These are phyloP conservation scores for Halichoerus grypus DNA, from an alignment of 2,113 vertebrate genomes.

Conservation along the genomic window DNA sequence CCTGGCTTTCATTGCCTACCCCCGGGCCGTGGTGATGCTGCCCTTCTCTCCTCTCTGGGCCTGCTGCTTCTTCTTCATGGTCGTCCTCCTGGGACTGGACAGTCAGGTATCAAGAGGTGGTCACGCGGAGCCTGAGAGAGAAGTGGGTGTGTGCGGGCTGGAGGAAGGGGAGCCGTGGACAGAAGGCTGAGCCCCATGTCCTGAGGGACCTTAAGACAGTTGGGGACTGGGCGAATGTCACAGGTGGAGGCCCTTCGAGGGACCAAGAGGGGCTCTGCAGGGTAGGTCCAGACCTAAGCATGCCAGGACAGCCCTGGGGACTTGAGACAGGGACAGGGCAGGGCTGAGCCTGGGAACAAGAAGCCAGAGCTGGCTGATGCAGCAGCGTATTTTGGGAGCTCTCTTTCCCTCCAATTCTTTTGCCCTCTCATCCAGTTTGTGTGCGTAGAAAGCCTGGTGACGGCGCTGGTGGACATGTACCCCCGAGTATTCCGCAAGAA, in stretches of 20 bases:
- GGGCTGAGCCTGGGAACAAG: fast-evolving
- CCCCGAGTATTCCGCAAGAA: conserved; percentile 93
- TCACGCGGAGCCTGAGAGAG: not conserved
- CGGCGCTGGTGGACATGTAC: conserved; percentile 95
- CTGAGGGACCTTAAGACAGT: not conserved
- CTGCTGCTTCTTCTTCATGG: conserved; percentile 96
- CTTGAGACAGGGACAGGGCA: not conserved
- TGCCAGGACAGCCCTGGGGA: not conserved
- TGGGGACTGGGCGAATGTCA: not conserved
- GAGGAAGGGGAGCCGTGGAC: fast-evolving
- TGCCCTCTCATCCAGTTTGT: conserved; percentile 90
- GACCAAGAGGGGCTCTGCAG: not conserved
- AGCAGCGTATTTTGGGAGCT: not conserved
- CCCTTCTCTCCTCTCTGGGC: conserved; percentile 97
- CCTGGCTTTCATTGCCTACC: conserved; percentile 98
- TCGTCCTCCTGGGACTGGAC: conserved; percentile 95
- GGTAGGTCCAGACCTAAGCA: not conserved
- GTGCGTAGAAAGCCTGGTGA: conserved; percentile 95
- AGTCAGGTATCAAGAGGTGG: conserved; percentile 91
- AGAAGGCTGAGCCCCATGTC: not conserved
- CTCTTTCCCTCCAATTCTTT: conserved; percentile 52
- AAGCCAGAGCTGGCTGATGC: not conserved
- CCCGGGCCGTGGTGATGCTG: conserved; percentile 98
- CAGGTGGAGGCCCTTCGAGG: not conserved
- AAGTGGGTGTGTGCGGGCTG: not conserved